Evolutionary conservation across 2,888 invertebrate species (phyloP), one percentile per base, ranked within the genome.

Genomic region (Alitta virens): DNA sequence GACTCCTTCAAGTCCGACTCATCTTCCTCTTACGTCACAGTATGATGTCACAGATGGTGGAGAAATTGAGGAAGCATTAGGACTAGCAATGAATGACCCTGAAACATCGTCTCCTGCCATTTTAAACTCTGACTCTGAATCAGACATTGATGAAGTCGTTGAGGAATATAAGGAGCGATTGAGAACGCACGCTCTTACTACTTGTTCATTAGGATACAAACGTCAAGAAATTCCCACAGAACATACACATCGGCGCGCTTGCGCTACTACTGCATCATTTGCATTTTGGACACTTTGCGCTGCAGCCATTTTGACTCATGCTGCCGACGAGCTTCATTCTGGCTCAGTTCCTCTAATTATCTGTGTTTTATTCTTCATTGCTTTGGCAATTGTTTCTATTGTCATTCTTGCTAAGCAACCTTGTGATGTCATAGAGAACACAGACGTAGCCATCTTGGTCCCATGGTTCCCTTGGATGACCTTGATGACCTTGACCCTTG

Each of bases 101-200:
- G 33, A 33, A 33, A 33, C 33, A 12, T 5, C 33, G 5, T 33
- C 33, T 33, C 33, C 33, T 5, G 33, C 33, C 12, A 12, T 33
- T 33, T 33, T 33, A 12, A 33, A 46, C 23, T 2, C 5, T 21
- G 59, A 59, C 40, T 59, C 59, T 1, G 59, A 59, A 21, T 38
- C 50, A 3, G 59, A 59, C 52, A 59, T 59, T 40, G 59, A 59
- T 51, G 59, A 59, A n/a, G 51, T 49, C 21, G 59, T 59, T 24
- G 59, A 59, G 59, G 59, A 59, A 25, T 59, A 59, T 40, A 59
- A 59, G 25, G 59, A 59, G 25, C 16, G 33, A 24, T 25, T 59
- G 24, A n/a, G 59, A 27, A 38, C 51, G 9, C 38, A 38, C 5
- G 59, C 59, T 2, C 42, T 59, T 9, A 59, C 59, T 12, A 50